Conservation (phyloP, 2,888 invertebrate species). For the Ennomos quercinarius region DNA sequence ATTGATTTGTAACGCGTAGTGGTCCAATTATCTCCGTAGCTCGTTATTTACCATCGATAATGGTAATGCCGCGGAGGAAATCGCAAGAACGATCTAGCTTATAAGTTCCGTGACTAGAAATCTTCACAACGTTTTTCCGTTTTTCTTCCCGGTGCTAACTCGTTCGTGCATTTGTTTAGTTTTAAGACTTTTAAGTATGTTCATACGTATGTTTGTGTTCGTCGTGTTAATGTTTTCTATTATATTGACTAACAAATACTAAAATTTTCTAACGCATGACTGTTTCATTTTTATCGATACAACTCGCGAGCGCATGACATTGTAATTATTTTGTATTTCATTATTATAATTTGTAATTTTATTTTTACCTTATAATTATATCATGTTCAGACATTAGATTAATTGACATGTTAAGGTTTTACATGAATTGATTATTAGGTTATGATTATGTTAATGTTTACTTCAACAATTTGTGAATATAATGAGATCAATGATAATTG, state of each 20-base stretch:
- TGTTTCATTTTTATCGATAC: conserved; percentile 61
- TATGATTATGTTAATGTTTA: conserved; percentile 59
- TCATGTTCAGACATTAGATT: conserved; percentile 59
- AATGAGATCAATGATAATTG: conserved; percentile 59
- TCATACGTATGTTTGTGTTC: conserved; percentile 40
- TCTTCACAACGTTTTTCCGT: conserved; percentile 67
- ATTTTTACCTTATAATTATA: conserved; percentile 50
- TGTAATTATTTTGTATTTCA: conserved; percentile 43
- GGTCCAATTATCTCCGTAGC: conserved; percentile 46
- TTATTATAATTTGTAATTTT: conserved; percentile 50
- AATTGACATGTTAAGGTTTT: conserved; percentile 72
- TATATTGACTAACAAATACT: conserved; percentile 82
- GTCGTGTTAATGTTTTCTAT: conserved; percentile 67
- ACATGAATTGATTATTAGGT: conserved; percentile 54
- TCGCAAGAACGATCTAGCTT: conserved; percentile 69
- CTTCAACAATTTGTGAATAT: conserved; percentile 73
- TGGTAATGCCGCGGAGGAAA: conserved; percentile 69
- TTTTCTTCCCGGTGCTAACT: conserved; percentile 67
- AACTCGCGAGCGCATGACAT: conserved; percentile 83
- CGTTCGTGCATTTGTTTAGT: conserved; percentile 57
- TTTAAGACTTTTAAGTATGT: conserved; percentile 42
- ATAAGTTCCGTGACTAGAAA: conserved; percentile 65
- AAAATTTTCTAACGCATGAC: conserved; percentile 83
- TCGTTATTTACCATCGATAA: conserved; percentile 48
- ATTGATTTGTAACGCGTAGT: conserved; percentile 57